phyloP scores from a whole-genome alignment of 2,113 vertebrate species.

The Phycodurus eques region DNA sequence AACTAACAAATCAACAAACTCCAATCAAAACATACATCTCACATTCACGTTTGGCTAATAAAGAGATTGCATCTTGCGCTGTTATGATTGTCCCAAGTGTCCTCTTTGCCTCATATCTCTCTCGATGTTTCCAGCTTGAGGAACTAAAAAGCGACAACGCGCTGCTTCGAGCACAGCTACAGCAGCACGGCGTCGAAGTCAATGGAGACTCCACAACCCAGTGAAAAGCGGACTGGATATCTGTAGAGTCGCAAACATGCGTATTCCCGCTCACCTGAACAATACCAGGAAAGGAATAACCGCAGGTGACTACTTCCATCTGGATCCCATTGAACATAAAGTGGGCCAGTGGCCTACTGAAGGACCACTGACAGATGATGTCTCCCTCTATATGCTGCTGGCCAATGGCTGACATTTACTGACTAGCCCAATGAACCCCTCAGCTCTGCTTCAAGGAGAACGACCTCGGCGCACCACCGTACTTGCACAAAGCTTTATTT shows the following conservation, averaged over 20 bases:
- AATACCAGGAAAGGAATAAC: conserved; percentile 20
- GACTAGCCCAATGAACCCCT: conserved; percentile 28
- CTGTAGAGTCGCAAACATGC: conserved; percentile 1
- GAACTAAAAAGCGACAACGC: conserved; percentile 90
- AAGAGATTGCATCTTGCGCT: neutral
- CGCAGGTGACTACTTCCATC: conserved; percentile 4
- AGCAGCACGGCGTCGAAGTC: conserved; percentile 86
- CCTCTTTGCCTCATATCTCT: neutral
- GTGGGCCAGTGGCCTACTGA: neutral
- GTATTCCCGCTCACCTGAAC: conserved; percentile 31
- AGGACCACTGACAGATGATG: conserved; percentile 31
- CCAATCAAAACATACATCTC: no score
- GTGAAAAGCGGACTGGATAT: conserved; percentile 59
- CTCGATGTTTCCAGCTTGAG: conserved; percentile 72
- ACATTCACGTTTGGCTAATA: no score
- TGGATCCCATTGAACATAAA: conserved; percentile 15
- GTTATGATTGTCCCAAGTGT: neutral
- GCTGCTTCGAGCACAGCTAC: conserved; percentile 86
- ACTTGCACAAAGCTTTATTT: conserved; percentile 44
- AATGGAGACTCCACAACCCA: conserved; percentile 79
- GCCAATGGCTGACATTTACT: conserved; percentile 12
- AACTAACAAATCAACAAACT: no score
- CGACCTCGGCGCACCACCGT: conserved; percentile 22
- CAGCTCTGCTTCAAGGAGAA: conserved; percentile 28
- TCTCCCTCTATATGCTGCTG: conserved; percentile 19